Base-by-base conservation (phyloP, 1,140 invertebrate genomes). In the Diuraphis noxia region DNA sequence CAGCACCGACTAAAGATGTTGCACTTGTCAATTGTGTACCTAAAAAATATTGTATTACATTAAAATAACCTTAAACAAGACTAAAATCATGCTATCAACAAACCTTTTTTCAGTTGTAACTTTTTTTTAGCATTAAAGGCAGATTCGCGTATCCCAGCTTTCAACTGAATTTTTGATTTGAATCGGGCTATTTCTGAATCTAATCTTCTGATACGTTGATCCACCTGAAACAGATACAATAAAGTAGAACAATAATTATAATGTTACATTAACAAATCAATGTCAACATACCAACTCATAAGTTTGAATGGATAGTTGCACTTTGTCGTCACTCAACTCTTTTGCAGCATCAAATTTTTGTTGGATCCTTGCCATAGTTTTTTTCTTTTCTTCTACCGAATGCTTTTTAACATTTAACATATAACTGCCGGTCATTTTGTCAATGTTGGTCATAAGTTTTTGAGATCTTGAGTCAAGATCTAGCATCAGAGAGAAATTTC, bases 271-370 rank as follows among this genome's bases (percentile, higher is more conserved):
- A 82, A 92, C 23, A 92, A 91, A 63, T 30, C 8, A 46, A 84
- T 82, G 34, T 41, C 17, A 85, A 92, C 92, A 93, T 93, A 96
- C 98, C 94, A 99, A 95, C 95, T 99, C 98, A 94, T 99, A 99
- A 0, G 98, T 99, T 94, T 99, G 98, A 94, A 99, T 99, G 2
- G 98, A 98, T 92, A 99, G 94, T 94, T 99, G 98, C 23, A 99
- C 98, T 95, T 99, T 99, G 93, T 99, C 98, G 94, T 99, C 98
- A 0, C 98, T 98, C 93, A 97, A 98, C 93, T 98, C 97, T 94
- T 98, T 98, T 23, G 97, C 97, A 94, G 98, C 98, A 92, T 97
- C 97, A 93, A 98, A 98, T 43, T 97, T 94, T 92, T 96, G 96
- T 93, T 98, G 96, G 92, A 99, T 99, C 90, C 97, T 96, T 92